phyloP scores from a whole-genome alignment of 2,113 vertebrate genomes.

The Erythrocercus mccallii region DNA sequence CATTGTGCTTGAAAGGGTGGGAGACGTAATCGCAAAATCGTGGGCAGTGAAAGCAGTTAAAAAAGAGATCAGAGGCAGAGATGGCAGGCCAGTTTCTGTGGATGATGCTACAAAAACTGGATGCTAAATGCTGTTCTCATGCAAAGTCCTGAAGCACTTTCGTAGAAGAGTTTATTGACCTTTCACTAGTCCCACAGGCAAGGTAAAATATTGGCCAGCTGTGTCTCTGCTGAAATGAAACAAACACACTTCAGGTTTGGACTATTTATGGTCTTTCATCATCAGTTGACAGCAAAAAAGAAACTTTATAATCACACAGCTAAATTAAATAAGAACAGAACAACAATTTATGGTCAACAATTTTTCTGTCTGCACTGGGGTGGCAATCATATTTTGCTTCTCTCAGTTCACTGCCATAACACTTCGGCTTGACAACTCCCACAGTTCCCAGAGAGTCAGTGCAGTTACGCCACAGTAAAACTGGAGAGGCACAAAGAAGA shows the following conservation, averaged over 20 bases:
- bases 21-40: not conserved
- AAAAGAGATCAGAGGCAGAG: not conserved
- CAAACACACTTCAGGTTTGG: not conserved
- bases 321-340: conserved; percentile 39
- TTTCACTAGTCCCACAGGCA: not conserved
- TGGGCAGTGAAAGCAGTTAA: not conserved
- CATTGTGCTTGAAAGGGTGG: not conserved
- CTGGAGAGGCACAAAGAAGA: not conserved
- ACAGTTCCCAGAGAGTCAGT: not conserved
- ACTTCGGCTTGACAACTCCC: not conserved
- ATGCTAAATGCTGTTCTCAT: not conserved
- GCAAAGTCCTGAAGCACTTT: not conserved
- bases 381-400: not conserved
- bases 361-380: not conserved
- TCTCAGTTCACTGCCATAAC: not conserved
- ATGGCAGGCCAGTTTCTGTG: not conserved
- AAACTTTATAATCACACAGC: not conserved
- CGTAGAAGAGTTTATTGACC: not conserved
- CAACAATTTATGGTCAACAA: not conserved
- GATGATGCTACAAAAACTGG: not conserved
- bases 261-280: conserved; percentile 13
- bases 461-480: not conserved
- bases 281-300: not conserved
- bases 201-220: conserved; percentile 1
- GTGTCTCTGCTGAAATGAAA: conserved; percentile 9